Conservation (phyloP, 2,797 vertebrate genomes). For the Paratrypauchen microcephalus region DNA sequence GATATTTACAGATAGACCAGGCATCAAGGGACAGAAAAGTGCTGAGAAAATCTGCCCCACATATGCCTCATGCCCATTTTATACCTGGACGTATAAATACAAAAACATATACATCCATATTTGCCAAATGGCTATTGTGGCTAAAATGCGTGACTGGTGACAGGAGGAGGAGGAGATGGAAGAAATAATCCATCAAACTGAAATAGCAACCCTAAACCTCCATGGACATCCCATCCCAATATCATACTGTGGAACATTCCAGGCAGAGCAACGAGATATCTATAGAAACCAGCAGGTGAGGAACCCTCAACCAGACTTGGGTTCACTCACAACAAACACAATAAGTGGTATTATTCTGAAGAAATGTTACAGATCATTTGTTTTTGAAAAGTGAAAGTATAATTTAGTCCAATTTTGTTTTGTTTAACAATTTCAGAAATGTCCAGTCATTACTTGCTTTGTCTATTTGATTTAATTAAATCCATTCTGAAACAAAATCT, state of each 20-base stretch:
- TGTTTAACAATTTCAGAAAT: too few relatives aligned
- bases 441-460: too few relatives aligned
- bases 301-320: too few relatives aligned
- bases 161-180: constrained; percentile 50
- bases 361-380: background rate
- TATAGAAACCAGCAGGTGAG: too few relatives aligned
- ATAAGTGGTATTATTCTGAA: background rate
- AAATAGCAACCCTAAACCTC: constrained; percentile 72
- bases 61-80: constrained; percentile 50
- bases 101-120: constrained; percentile 73
- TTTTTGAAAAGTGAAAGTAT: background rate
- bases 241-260: too few relatives aligned
- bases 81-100: constrained; percentile 70
- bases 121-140: constrained; percentile 64
- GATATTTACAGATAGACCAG: constrained; percentile 70
- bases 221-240: constrained; percentile 53
- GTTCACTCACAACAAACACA: background rate
- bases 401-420: background rate
- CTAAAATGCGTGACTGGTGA: constrained; percentile 72
- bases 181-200: constrained; percentile 80
- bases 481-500: too few relatives aligned
- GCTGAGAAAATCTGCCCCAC: constrained; percentile 68
- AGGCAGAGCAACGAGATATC: too few relatives aligned
- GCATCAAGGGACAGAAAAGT: constrained; percentile 66
- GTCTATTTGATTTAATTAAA: background rate